A percentile compares a stretch with the other conserved stretches of the same genome.
Conservation (phyloP, 2,113 vertebrate species). For the Rhegmatorhina hoffmannsi region DNA sequence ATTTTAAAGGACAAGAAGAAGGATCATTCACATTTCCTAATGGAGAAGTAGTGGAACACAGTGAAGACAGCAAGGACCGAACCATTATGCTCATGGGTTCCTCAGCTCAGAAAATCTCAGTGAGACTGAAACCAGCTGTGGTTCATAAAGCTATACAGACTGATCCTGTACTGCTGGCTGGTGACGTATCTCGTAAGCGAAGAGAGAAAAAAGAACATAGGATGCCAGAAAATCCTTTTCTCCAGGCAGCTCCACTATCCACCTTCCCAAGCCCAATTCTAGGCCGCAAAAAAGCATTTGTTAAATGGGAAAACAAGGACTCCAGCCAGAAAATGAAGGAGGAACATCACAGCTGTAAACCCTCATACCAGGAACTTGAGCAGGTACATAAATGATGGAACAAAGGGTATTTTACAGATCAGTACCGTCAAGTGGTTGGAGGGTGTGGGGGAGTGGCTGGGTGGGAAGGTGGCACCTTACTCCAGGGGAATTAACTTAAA, state of each 20-base stretch:
- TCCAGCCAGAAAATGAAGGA: conserved; percentile 82
- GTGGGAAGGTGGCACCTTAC: not conserved
- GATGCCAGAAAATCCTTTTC: conserved; percentile 59
- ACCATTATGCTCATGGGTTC: conserved; percentile 84
- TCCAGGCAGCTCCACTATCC: conserved; percentile 67
- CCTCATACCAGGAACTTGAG: conserved; percentile 83
- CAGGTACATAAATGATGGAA: conserved; percentile 70
- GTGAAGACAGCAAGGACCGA: conserved; percentile 81
- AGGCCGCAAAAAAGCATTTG: conserved; percentile 85
- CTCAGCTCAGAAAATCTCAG: conserved; percentile 76
- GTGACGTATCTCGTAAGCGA: not conserved
- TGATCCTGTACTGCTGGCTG: conserved; percentile 59
- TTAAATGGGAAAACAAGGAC: conserved; percentile 93
- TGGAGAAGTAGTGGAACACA: conserved; percentile 74
- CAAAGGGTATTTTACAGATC: not conserved
- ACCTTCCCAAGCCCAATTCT: conserved; percentile 86
- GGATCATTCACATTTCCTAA: conserved; percentile 81
- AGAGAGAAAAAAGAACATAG: conserved; percentile 48
- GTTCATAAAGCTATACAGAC: conserved; percentile 89
- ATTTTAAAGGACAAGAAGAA: conserved; percentile 81
- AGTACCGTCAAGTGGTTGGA: not conserved
- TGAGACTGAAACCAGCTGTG: conserved; percentile 72
- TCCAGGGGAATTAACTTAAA: not conserved
- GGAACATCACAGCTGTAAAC: conserved; percentile 78
- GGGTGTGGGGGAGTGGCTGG: not conserved